phyloP scores from a whole-genome alignment of 1,140 invertebrate species.

The Drosophila arizonae region DNA sequence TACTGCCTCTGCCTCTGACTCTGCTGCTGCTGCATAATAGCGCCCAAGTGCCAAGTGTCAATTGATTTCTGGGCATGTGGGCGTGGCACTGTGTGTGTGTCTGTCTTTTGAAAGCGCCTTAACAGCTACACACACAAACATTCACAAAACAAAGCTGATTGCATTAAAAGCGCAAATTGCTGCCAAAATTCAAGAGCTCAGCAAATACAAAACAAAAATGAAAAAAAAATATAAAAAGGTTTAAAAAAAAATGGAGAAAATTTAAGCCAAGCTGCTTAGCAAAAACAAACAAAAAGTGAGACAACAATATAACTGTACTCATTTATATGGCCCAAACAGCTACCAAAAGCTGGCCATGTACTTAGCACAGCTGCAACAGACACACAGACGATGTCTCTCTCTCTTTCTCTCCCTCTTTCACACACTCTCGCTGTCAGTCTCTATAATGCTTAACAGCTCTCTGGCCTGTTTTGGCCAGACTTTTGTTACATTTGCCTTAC shows the following conservation, averaged over 20 bases:
- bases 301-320: constrained; percentile 9
- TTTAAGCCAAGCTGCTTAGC: constrained; percentile 42
- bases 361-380: constrained; percentile 9
- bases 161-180: constrained; percentile 66
- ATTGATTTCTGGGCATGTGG: constrained; percentile 65
- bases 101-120: constrained; percentile 54
- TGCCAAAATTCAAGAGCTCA: constrained; percentile 54
- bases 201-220: constrained; percentile 48
- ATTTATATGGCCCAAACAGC: constrained; percentile 15
- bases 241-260: neutral
- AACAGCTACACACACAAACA: constrained; percentile 46
- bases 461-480: constrained; percentile 22
- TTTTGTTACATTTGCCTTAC: constrained; percentile 32
- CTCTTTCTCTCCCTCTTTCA: neutral
- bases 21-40: constrained; percentile 33
- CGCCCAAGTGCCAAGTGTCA: constrained; percentile 61
- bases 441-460: neutral
- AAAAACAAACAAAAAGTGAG: constrained; percentile 24
- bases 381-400: neutral
- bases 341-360: constrained; percentile 24
- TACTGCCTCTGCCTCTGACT: constrained; percentile 10
- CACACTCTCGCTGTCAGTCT: neutral
- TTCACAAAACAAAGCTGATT: constrained; percentile 37
- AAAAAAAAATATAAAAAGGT: neutral
- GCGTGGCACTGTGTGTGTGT: constrained; percentile 26